Percentiles rank a stretch among this genome's conserved stretches.
phyloP scores from a whole-genome alignment of 2,113 vertebrate species.

The Chamaetylas fuelleborni region DNA sequence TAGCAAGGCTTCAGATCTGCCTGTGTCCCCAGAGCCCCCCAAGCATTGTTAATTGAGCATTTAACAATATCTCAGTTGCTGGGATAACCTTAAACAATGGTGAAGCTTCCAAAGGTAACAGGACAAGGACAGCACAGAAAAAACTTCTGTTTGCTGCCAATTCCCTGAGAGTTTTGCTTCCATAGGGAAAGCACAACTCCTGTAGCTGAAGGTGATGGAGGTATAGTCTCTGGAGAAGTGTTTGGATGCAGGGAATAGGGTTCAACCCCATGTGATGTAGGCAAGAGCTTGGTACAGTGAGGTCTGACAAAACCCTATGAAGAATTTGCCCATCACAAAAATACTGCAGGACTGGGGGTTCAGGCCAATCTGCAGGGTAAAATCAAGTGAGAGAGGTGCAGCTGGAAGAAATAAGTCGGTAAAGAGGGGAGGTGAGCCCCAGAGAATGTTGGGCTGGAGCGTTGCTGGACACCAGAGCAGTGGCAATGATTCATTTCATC shows the following conservation, averaged over 20 bases:
- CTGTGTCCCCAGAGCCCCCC: background rate
- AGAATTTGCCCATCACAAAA: background rate
- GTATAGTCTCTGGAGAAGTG: background rate
- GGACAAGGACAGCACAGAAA: background rate
- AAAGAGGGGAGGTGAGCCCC: background rate
- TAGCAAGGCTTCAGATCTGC: background rate
- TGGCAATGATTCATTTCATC: background rate
- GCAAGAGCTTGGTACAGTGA: background rate
- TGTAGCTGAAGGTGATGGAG: background rate
- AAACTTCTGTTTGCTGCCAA: background rate
- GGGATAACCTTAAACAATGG: fast-evolving
- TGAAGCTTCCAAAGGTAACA: background rate
- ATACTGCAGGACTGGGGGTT: background rate
- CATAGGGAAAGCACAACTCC: no score
- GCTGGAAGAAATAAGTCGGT: background rate
- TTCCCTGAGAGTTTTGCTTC: background rate
- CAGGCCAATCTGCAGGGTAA: background rate
- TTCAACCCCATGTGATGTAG: background rate
- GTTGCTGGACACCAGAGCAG: background rate
- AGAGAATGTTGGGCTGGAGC: background rate
- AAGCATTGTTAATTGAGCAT: no score
- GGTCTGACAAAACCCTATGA: background rate
- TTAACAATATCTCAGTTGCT: background rate
- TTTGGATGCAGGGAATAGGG: background rate
- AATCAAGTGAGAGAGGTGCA: background rate